Base-by-base conservation (phyloP, 1,140 invertebrate species). In the Pseudomyrmex dendroicus region DNA sequence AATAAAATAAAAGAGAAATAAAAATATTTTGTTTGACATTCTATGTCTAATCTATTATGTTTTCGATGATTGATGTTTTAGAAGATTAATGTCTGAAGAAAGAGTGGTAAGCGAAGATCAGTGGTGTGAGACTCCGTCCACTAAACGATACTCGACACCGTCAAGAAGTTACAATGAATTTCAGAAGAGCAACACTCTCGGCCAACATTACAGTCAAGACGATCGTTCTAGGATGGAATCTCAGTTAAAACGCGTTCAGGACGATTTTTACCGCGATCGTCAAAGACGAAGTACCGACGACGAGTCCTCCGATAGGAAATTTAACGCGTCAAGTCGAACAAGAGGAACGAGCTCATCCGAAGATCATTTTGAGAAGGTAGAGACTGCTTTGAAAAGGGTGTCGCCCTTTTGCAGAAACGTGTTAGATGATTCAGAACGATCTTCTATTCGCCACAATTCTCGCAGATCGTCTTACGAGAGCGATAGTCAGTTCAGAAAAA, bases 341-440 rank as follows among this genome's bases (percentile, higher is more conserved):
- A 91, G 89, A 73, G 22, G 91, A 2, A 92, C 91, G n/a, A 94
- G 92, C 50, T 93, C 93, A 4, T 93, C 93, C 1, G 92, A 94
- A 48, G 92, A 94, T 61, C 91, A 91, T 59, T 83, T 89, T n/a
- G 92, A 93, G 9, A 73, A 82, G 2, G 56, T 86, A 0, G 92
- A 94, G 12, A 82, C 70, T 66, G 25, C 76, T 46, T 62, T 77
- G 8, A 84, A 73, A 52, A 84, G 82, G 73, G 59, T 74, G 0
- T 68, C 85, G 8, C 82, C 88, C 0, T 25, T 77, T 7, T 74
- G 82, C 10, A 84, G 82, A 2, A 73, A 86, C 35, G 44, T 57
- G 22, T 15, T 74, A 52, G 82, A 89, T 10, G 68, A 88, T n/a
- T 25, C 70, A 10, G 86, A 74, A 44, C 85, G 61, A 84, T 57